These are phyloP conservation scores for Pitta sordida DNA, from an alignment of 2,113 vertebrate species.

Conservation along the genomic window DNA sequence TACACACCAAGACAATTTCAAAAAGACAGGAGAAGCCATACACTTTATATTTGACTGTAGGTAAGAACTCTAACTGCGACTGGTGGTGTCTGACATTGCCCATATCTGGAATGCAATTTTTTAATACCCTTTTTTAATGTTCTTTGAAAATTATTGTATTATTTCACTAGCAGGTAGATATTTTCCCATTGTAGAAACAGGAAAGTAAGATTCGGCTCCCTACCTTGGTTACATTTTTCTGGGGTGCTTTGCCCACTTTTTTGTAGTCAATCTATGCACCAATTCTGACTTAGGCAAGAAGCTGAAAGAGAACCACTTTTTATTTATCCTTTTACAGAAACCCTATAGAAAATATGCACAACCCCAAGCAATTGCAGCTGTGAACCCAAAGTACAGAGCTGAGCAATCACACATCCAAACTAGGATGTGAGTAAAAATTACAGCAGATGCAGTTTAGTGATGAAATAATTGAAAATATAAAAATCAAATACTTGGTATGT, in stretches of 20 bases:
- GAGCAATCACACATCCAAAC: background rate
- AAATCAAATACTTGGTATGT: background rate
- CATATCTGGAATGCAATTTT: background rate
- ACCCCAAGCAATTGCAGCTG: background rate
- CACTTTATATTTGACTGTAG: background rate
- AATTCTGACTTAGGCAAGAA: background rate
- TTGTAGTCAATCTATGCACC: background rate
- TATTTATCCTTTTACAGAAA: background rate
- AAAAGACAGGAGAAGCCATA: background rate
- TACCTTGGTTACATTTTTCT: background rate
- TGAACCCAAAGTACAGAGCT: background rate
- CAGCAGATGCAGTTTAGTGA: background rate
- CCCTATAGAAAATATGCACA: background rate
- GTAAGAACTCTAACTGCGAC: background rate
- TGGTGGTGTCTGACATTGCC: background rate
- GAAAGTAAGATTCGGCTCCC: background rate
- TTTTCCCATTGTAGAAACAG: background rate
- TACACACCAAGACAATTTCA: background rate
- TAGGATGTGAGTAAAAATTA: background rate
- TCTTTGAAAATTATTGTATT: background rate
- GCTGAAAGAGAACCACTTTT: background rate
- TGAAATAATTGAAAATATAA: slow-evolving; percentile 12
- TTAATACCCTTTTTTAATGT: background rate
- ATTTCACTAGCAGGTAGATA: background rate
- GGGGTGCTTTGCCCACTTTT: background rate